phyloP scores from a whole-genome alignment of 2,797 vertebrate species.

The Ispidina lecontei region DNA sequence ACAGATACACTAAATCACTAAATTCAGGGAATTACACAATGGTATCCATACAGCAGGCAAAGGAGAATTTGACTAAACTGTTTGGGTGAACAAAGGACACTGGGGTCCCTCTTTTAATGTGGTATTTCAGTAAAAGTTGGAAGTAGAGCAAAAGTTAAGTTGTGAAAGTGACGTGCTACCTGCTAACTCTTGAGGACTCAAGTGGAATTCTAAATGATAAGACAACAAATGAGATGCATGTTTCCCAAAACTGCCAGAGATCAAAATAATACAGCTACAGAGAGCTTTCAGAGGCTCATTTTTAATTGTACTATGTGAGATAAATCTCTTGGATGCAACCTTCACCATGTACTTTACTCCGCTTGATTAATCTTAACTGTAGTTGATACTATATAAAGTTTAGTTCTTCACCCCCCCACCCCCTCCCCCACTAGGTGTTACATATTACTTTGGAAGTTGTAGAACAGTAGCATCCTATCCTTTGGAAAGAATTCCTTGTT shows the following conservation, averaged over 20 bases:
- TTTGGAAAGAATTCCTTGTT: not conserved
- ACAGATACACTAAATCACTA: not conserved
- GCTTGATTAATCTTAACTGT: not conserved
- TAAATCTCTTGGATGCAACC: not conserved
- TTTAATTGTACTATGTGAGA: not conserved
- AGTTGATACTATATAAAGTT: not conserved
- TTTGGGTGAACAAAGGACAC: not conserved
- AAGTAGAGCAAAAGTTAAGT: not conserved
- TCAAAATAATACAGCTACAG: not conserved
- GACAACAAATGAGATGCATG: not conserved
- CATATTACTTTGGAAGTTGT: not conserved
- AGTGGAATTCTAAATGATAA: not conserved
- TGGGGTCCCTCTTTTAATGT: not conserved
- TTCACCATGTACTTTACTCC: not conserved
- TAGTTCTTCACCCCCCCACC: too few species aligned
- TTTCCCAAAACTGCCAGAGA: not conserved
- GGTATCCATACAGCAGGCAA: not conserved
- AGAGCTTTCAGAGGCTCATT: not conserved
- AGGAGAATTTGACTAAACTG: not conserved
- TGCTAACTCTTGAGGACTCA: not conserved
- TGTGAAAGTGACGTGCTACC: not conserved
- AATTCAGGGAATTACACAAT: not conserved
- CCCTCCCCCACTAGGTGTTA: not conserved
- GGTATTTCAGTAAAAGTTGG: not conserved
- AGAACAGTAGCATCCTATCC: not conserved